Evolutionary conservation across 1,140 invertebrate species (phyloP), one percentile per base, ranked within the genome.

Genomic region (Luehdorfia chinensis): DNA sequence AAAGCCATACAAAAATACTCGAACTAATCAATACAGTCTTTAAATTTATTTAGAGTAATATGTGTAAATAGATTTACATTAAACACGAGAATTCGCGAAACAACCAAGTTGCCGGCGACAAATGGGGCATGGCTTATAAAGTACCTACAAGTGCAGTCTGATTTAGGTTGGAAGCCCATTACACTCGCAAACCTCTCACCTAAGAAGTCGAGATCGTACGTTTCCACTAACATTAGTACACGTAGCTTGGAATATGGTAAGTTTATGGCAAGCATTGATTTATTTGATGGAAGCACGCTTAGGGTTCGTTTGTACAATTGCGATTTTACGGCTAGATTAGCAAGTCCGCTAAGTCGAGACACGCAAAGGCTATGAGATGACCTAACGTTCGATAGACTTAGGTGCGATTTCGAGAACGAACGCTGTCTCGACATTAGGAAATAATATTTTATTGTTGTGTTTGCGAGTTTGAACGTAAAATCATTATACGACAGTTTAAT

Each of bases 231-330:
- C 11, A 37, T 36, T 36, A n/a, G n/a, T n/a, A 19, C 18, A 19
- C 18, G 18, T 37, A 36, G 9, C 32, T 13, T 3, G 14, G 36
- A 43, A 30, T 43, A 43, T 43, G 39, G 13, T 43, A 43, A 43
- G 39, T 43, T 30, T 39, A 39, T 27, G 25, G n/a, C 25, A 13
- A 43, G 25, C 39, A 11, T 28, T 43, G 39, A 43, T 43, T 43
- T 43, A 43, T 43, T 43, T 43, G 39, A 28, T 43, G 39, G 39
- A 23, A 43, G 28, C 25, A 43, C 39, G 25, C 25, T 43, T 28
- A 16, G n/a, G 7, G 39, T 43, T 28, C 39, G 39, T 43, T 43
- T 28, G 23, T 28, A 43, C 39, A 43, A 43, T 43, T 43, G 39
- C 39, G 39, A 43, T 43, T 43, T 16, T 16, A 16, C n/a, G 11